These are phyloP conservation scores for Amblyjoppa fuscipennis DNA, from an alignment of 2,888 invertebrate genomes.

Conservation along the genomic window DNA sequence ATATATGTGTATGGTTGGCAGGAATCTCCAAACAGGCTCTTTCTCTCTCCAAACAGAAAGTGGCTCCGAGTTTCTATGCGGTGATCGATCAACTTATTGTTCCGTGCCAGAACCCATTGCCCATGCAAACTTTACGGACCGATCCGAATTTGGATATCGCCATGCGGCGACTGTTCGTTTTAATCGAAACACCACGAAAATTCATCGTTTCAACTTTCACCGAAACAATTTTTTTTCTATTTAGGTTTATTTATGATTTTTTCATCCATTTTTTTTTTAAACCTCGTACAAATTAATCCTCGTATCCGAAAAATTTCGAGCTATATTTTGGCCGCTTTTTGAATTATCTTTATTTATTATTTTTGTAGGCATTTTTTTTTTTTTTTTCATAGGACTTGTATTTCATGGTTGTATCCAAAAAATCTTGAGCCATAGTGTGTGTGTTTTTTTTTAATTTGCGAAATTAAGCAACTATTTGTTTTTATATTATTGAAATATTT, in stretches of 20 bases:
- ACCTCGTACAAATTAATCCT: background rate
- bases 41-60: conserved; percentile 36
- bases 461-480: no score
- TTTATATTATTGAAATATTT: no score
- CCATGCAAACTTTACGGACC: background rate
- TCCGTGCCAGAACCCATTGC: conserved; percentile 21
- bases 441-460: no score
- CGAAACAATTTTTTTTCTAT: background rate
- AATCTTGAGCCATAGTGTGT: no score
- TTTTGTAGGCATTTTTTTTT: background rate
- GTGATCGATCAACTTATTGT: conserved; percentile 59
- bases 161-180: background rate
- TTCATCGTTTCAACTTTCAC: no score
- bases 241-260: background rate
- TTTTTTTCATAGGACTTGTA: no score
- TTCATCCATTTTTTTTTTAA: background rate
- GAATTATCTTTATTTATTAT: background rate
- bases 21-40: background rate
- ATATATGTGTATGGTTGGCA: background rate
- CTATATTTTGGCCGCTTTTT: no score
- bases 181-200: no score
- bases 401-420: no score
- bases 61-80: background rate
- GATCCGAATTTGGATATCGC: background rate
- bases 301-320: no score